A percentile compares a stretch with the other conserved stretches of the same genome.
phyloP scores from a whole-genome alignment of 2,797 vertebrate species.

The Sphaeramia orbicularis region DNA sequence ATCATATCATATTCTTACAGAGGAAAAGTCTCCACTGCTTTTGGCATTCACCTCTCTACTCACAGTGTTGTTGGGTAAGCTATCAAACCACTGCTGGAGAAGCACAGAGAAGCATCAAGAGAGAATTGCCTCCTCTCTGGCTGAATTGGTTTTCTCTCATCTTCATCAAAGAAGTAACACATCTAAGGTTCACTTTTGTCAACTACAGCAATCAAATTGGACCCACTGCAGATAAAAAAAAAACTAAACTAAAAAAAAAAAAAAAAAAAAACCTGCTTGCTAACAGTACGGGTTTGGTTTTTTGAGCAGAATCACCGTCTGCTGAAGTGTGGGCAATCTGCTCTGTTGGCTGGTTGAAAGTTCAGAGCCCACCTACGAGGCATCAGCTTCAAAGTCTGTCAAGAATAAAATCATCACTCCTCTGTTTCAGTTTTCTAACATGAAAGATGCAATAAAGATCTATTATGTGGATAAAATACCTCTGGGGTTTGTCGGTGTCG shows the following conservation, averaged over 20 bases:
- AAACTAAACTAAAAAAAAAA: conserved; percentile 3
- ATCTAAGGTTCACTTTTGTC: conserved; percentile 34
- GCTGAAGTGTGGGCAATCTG: neutral
- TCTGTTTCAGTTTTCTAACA: neutral
- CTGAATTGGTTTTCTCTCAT: conserved; percentile 66
- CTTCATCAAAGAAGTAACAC: conserved; percentile 62
- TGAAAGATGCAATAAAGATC: neutral
- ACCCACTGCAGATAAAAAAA: conserved; percentile 2
- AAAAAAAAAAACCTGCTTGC: neutral
- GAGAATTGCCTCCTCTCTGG: conserved; percentile 52
- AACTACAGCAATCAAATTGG: conserved; percentile 21
- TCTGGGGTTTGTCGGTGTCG: neutral
- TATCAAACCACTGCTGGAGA: conserved; percentile 53
- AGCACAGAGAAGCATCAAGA: conserved; percentile 41
- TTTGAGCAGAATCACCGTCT: conserved; percentile 4
- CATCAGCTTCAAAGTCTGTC: too few relatives aligned
- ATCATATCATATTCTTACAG: conserved; percentile 30
- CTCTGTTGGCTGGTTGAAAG: conserved; percentile 1
- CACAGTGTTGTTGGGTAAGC: conserved; percentile 28
- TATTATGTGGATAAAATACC: neutral
- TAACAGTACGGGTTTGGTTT: neutral
- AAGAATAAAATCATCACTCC: neutral
- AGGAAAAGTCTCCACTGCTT: conserved; percentile 24
- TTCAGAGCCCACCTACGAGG: neutral
- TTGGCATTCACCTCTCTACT: conserved; percentile 19